Conservation (phyloP, 2,888 invertebrate genomes). For the Ectobius pallidus region DNA sequence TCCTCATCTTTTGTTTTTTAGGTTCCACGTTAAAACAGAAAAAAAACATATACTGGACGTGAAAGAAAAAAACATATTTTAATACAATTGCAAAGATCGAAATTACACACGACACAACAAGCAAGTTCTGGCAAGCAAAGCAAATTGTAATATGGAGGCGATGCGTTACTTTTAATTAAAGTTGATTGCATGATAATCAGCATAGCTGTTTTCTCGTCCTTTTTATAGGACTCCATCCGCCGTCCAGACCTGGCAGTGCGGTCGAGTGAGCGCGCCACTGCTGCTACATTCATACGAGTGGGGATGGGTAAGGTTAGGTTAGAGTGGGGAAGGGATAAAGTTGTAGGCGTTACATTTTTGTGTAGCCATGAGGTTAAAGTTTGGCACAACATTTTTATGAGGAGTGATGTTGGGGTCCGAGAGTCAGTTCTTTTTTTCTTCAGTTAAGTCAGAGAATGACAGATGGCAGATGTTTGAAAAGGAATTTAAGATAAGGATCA, state of each 20-base stretch:
- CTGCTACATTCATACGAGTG: no score
- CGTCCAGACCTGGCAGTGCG: not conserved
- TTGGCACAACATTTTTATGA: no score
- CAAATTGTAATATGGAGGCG: conserved; percentile 11
- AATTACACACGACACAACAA: conserved; percentile 11
- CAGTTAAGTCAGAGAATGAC: no score
- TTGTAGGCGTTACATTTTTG: no score
- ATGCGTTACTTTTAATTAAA: conserved; percentile 31
- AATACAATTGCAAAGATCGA: conserved; percentile 25
- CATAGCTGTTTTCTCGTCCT: no score
- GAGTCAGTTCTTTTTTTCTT: no score
- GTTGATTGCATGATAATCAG: conserved; percentile 23
- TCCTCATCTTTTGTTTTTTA: conserved; percentile 18
- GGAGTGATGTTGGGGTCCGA: no score
- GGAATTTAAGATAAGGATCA: no score
- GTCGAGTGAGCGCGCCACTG: not conserved
- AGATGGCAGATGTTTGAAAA: no score
- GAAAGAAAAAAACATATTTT: conserved; percentile 24
- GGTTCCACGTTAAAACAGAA: not conserved
- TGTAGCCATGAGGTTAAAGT: no score
- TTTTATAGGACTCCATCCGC: not conserved
- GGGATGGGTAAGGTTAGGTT: no score
- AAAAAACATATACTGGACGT: conserved; percentile 5
- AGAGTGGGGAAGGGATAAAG: no score
- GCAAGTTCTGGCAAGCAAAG: conserved; percentile 4